Evolutionary conservation across 2,888 invertebrate genomes (phyloP).

Genomic region (Lacanobia oleracea): DNA sequence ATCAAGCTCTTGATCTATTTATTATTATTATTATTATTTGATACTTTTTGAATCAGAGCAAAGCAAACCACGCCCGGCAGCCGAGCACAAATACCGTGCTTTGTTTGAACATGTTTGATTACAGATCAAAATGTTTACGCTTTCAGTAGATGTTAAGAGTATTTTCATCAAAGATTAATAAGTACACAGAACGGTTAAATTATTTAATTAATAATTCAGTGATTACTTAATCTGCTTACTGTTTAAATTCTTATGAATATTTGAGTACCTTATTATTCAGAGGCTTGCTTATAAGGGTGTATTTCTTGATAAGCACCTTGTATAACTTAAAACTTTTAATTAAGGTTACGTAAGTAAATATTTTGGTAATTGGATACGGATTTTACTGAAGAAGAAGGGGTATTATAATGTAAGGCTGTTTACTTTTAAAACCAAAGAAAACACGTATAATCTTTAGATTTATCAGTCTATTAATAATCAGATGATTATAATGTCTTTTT

Average conservation of each 20-base stretch:
- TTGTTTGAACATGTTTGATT: no score
- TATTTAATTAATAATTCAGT: conserved; percentile 57
- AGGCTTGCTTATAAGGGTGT: conserved; percentile 25
- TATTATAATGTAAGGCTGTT: background rate
- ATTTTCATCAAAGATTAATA: conserved; percentile 2
- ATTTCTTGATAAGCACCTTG: conserved; percentile 26
- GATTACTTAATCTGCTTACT: conserved; percentile 56
- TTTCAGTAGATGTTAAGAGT: background rate
- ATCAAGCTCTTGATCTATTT: no score
- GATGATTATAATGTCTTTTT: no score
- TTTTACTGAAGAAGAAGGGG: conserved; percentile 3
- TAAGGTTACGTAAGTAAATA: conserved; percentile 29
- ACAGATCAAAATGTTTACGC: background rate
- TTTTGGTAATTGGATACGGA: conserved; percentile 28
- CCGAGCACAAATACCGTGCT: no score
- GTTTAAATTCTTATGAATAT: conserved; percentile 56
- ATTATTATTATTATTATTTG: no score
- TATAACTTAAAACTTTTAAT: conserved; percentile 40
- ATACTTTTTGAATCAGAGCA: no score
- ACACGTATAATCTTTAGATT: background rate
- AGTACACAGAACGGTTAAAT: conserved; percentile 39
- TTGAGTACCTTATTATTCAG: conserved; percentile 51
- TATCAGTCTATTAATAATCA: background rate
- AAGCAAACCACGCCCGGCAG: no score
- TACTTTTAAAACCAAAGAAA: conserved; percentile 12